Evolutionary conservation across 2,113 vertebrate genomes (phyloP).

Genomic region (Pseudorhombus dupliciocellatus): DNA sequence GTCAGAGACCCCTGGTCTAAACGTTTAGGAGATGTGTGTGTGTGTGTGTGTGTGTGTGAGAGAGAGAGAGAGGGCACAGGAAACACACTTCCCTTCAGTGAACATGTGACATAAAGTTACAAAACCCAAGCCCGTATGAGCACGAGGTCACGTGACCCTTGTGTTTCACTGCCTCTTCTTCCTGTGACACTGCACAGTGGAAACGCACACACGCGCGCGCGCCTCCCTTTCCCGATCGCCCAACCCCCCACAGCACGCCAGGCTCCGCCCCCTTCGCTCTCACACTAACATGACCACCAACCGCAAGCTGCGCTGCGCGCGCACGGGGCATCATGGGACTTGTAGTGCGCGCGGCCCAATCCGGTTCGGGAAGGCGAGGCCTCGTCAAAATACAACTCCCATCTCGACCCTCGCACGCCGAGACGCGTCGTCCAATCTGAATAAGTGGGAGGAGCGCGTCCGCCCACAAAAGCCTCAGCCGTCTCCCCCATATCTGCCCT

Average conservation of each 20-base stretch:
- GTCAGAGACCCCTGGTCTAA: no score
- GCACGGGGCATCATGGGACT: constrained; percentile 66
- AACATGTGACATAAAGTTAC: no score
- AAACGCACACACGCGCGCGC: constrained; percentile 52
- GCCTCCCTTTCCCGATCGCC: constrained; percentile 77
- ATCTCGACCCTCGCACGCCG: constrained; percentile 77
- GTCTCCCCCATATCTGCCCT: constrained; percentile 69
- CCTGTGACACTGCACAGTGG: constrained; percentile 32
- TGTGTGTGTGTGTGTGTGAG: no score
- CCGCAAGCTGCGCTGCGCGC: not conserved
- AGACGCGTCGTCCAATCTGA: constrained; percentile 81
- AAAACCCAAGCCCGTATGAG: no score
- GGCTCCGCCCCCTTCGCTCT: constrained; percentile 79
- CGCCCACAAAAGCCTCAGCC: constrained; percentile 83
- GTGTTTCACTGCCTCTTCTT: not conserved
- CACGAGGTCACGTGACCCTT: not conserved
- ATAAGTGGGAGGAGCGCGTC: constrained; percentile 84
- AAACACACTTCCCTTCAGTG: no score
- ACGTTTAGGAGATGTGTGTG: no score
- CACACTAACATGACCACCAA: constrained; percentile 77
- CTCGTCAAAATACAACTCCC: constrained; percentile 83
- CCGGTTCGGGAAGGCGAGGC: constrained; percentile 57
- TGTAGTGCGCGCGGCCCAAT: constrained; percentile 64
- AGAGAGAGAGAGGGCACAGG: no score
- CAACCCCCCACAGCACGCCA: constrained; percentile 78